Conservation (phyloP, 2,797 vertebrate species). For the Myripristis murdjan region DNA sequence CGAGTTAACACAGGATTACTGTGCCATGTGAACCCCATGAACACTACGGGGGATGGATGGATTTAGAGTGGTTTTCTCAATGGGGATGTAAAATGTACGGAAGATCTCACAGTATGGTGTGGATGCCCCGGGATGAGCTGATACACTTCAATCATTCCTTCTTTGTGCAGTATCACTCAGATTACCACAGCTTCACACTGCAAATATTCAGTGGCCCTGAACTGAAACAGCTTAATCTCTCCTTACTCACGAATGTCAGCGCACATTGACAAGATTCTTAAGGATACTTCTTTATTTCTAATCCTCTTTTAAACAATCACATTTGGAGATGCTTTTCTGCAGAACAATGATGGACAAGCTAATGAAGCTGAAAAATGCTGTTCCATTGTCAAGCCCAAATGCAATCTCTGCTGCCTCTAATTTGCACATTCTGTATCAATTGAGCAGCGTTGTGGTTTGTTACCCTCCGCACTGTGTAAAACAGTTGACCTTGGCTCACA, state of each 20-base stretch:
- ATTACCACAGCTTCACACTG: constrained; percentile 59
- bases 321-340: constrained; percentile 33
- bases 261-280: constrained; percentile 54
- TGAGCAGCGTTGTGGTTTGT: constrained; percentile 56
- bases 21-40: constrained; percentile 53
- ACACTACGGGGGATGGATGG: constrained; percentile 61
- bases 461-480: constrained; percentile 61
- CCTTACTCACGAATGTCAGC: constrained; percentile 55
- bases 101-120: constrained; percentile 65
- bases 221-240: constrained; percentile 48
- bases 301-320: constrained; percentile 68
- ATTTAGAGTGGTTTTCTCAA: constrained; percentile 64
- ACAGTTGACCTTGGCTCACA: constrained; percentile 81
- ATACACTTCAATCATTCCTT: constrained; percentile 64
- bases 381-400: constrained; percentile 37
- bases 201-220: constrained; percentile 46
- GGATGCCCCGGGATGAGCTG: constrained; percentile 63
- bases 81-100: constrained; percentile 57
- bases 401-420: constrained; percentile 41
- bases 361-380: constrained; percentile 57
- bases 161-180: constrained; percentile 58
- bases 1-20: constrained; percentile 68
- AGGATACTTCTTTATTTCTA: constrained; percentile 63
- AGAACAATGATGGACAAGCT: constrained; percentile 60
- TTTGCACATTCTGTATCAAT: constrained; percentile 42